Conservation (phyloP, 2,113 vertebrate species). For the Pristiophorus japonicus region DNA sequence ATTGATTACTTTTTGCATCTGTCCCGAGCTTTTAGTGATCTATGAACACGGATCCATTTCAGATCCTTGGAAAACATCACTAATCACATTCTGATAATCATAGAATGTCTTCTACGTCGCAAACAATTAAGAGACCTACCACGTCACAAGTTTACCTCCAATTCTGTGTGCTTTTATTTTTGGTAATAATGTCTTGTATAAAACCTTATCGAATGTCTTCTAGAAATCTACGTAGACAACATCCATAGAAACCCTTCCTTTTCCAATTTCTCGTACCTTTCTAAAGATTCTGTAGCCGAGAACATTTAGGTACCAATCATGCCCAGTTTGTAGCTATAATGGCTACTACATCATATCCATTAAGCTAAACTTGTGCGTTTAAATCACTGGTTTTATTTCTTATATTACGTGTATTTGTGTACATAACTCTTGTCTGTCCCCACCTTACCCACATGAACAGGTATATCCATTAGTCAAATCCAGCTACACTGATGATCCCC, state of each 20-base stretch:
- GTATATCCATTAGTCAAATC: neutral
- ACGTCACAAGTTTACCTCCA: too few relatives aligned
- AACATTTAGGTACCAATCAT: too few relatives aligned
- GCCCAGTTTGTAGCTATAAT: neutral
- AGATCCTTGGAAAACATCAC: too few relatives aligned
- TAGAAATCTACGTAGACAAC: neutral
- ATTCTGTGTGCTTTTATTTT: too few relatives aligned
- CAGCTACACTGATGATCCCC: neutral
- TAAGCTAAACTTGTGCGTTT: neutral
- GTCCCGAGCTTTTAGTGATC: neutral
- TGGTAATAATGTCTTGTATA: too few relatives aligned
- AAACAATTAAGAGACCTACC: too few relatives aligned
- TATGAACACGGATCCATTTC: neutral
- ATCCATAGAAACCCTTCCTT: neutral
- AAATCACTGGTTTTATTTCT: neutral
- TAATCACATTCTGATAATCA: too few relatives aligned
- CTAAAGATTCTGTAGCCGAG: neutral
- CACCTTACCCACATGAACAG: neutral
- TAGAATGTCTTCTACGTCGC: too few relatives aligned
- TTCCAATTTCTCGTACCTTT: neutral
- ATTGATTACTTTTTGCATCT: neutral
- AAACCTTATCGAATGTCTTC: too few relatives aligned
- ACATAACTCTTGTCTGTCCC: too few relatives aligned
- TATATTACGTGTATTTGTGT: neutral
- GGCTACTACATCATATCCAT: neutral